Evolutionary conservation across 2,888 invertebrate genomes (phyloP), one percentile per base, ranked within the genome.

Genomic region (Mesorhabditis sp.): DNA sequence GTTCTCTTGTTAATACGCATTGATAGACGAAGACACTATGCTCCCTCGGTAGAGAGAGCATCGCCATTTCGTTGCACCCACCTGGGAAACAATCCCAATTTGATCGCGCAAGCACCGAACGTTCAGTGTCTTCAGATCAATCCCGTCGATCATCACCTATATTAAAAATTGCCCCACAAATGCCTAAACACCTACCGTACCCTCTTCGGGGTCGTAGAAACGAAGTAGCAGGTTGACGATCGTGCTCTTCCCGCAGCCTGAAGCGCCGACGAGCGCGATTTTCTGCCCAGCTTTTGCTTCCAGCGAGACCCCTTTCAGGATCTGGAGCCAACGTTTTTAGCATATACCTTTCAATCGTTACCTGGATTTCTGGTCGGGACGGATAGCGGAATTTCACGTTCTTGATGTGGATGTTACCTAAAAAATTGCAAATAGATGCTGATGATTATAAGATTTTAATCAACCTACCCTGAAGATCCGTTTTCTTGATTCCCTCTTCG

Each of bases 331-430:
- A n/a, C 1, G n/a, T 50, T 50, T 50, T 50, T 1, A 10, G 58
- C 58, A 13, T 50, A 0, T 1, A 50, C 7, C 7, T 13, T 1
- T n/a, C 58, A 13, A 10, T 50, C 58, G 6, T 61, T 65, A 82
- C 82, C 67, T 74, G 76, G 4, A 92, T 90, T 82, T 92, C 91
- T 6, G 89, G 87, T 64, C 93, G 87, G 0, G 92, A 90, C 0
- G 93, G 93, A 85, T 93, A 93, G 70, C 88, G 88, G 83, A 93
- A 93, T 78, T 89, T 87, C 1, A 93, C 90, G 75, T 91, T 88
- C 62, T 88, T 88, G 71, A 93, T 90, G 74, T 90, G 89, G 67
- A 93, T 89, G 65, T 90, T 89, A 0, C 93, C 93, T 6, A 5
- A 88, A 63, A 77, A 62, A 28, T 28, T 28, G 28, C 28, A 28